Percentiles rank a stretch among this genome's conserved stretches.
Evolutionary conservation across 2,797 vertebrate genomes (phyloP).

Genomic region (Poecilia velifera): DNA sequence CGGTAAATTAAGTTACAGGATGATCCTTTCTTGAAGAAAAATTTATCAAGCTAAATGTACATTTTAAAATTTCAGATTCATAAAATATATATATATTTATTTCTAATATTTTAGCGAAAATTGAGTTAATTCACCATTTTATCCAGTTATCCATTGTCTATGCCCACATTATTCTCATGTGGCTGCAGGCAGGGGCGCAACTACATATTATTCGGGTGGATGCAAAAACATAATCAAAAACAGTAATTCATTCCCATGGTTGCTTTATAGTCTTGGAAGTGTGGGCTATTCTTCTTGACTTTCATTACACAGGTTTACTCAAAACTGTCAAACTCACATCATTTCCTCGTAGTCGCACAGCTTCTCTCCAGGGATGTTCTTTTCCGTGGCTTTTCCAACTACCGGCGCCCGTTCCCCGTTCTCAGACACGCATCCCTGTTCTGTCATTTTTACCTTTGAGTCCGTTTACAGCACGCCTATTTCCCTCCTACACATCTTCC

Average conservation of each 20-base stretch:
- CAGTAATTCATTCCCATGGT: not conserved
- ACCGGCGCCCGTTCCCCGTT: not conserved
- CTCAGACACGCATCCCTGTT: not conserved
- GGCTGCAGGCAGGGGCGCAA: not conserved
- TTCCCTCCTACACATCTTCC: slow-evolving; percentile 2
- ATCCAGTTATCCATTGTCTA: not conserved
- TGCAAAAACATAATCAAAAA: not conserved
- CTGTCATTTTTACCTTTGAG: not conserved
- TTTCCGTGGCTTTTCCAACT: not conserved
- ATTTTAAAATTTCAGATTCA: not conserved
- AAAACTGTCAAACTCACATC: not conserved
- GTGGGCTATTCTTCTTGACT: not conserved
- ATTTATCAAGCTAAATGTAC: not conserved
- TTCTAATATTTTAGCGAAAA: not conserved
- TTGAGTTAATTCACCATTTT: not conserved
- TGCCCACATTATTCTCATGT: not conserved
- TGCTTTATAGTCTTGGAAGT: not conserved
- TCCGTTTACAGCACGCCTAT: not conserved
- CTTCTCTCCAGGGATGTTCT: not conserved
- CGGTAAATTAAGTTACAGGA: too few relatives aligned
- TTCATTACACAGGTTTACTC: not conserved
- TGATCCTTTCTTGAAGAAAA: too few relatives aligned
- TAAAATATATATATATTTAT: not conserved
- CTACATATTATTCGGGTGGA: too few relatives aligned
- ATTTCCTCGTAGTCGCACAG: not conserved